phyloP scores from a whole-genome alignment of 2,888 invertebrate species.

The Steinernema hermaphroditum region DNA sequence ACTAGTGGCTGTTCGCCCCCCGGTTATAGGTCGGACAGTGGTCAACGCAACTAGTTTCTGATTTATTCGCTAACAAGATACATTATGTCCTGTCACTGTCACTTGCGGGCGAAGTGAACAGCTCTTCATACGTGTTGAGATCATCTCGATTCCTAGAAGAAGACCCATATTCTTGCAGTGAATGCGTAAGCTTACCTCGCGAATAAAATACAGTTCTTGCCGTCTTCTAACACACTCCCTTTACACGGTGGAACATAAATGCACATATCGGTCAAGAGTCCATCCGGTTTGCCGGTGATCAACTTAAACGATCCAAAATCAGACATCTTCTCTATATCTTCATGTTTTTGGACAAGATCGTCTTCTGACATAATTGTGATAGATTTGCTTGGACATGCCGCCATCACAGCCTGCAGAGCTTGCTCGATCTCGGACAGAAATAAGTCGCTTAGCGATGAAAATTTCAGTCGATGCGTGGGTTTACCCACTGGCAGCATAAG shows the following conservation, averaged over 20 bases:
- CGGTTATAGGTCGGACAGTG: too few relatives aligned
- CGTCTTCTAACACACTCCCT: neutral
- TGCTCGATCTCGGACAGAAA: neutral
- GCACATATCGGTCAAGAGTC: neutral
- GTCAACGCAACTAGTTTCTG: too few relatives aligned
- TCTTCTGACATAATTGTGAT: neutral
- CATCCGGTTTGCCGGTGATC: neutral
- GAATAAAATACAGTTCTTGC: neutral
- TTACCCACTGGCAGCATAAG: neutral
- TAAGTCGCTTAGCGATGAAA: neutral
- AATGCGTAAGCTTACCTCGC: neutral
- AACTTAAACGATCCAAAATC: neutral
- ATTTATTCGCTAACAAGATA: too few relatives aligned
- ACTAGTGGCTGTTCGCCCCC: too few relatives aligned
- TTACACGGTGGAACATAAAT: neutral
- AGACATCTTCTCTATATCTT: neutral
- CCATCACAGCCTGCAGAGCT: neutral
- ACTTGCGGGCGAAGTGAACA: too few relatives aligned
- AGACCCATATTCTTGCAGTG: too few relatives aligned
- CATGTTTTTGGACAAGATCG: neutral
- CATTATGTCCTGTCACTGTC: too few relatives aligned
- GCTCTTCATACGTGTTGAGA: too few relatives aligned
- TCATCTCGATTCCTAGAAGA: too few relatives aligned
- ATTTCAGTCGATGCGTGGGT: neutral
- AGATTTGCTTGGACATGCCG: neutral